phyloP scores from a whole-genome alignment of 2,888 invertebrate species.

The Blastobasis adustella region DNA sequence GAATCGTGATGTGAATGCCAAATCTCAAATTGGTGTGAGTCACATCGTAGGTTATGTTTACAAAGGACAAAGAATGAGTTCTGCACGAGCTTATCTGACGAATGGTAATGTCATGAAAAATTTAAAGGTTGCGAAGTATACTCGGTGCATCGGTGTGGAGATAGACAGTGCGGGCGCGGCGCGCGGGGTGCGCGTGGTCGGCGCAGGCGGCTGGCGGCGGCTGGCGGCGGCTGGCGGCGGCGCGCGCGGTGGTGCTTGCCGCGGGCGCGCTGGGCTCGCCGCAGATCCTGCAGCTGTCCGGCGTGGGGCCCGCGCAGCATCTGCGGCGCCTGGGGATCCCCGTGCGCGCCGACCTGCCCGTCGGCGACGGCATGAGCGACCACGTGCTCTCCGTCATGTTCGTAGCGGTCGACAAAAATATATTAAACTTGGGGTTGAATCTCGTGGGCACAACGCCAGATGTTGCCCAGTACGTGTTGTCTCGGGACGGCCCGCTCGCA shows the following conservation, averaged over 20 bases:
- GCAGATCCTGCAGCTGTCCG: slow-evolving; percentile 48
- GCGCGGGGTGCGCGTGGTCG: slow-evolving; percentile 31
- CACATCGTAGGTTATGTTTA: slow-evolving; percentile 34
- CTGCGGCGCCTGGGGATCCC: slow-evolving; percentile 27
- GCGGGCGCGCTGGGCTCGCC: slow-evolving; percentile 47
- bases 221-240: slow-evolving; percentile 26
- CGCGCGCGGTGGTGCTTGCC: slow-evolving; percentile 41
- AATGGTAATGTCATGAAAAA: no score
- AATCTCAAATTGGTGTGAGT: slow-evolving; percentile 43
- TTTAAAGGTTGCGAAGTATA: slow-evolving; percentile 32
- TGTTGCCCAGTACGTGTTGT: slow-evolving; percentile 19
- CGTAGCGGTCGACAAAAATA: slow-evolving; percentile 24
- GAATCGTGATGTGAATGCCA: slow-evolving; percentile 43
- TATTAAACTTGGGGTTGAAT: slow-evolving; percentile 1
- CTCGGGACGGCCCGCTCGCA: slow-evolving; percentile 38
- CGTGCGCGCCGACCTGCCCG: slow-evolving; percentile 33
- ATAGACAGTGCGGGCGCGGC: slow-evolving; percentile 30
- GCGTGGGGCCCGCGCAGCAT: slow-evolving; percentile 41
- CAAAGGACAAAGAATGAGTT: slow-evolving; percentile 38
- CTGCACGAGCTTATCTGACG: slow-evolving; percentile 39
- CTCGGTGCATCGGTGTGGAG: slow-evolving; percentile 25
- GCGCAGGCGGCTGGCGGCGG: slow-evolving; percentile 12
- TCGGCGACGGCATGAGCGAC: slow-evolving; percentile 43
- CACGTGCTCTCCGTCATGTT: slow-evolving; percentile 27
- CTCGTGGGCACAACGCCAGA: slow-evolving; percentile 11